Percentiles rank a stretch among this genome's conserved stretches.
Evolutionary conservation across 1,140 invertebrate genomes (phyloP).

Genomic region (Drosophila subpulchrella): DNA sequence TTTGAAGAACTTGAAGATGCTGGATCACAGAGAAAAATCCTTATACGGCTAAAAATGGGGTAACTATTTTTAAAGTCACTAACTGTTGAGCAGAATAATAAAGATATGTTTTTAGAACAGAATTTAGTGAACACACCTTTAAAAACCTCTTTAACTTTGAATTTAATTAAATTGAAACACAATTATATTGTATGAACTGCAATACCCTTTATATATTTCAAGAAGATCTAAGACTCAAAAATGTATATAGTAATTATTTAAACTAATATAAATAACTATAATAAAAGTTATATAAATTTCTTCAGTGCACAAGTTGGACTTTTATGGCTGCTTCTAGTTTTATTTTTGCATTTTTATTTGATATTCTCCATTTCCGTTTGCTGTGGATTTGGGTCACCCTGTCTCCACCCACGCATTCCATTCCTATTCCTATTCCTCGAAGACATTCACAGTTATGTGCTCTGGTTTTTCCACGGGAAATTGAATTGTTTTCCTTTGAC

Average conservation of each 20-base stretch:
- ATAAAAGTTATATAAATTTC: background rate
- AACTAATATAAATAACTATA: no score
- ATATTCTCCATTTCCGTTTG: conserved; percentile 62
- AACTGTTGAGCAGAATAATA: background rate
- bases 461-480: conserved; percentile 61
- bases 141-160: no score
- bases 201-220: no score
- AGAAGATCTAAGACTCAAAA: no score
- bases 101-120: background rate
- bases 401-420: conserved; percentile 41
- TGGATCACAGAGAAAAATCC: conserved; percentile 5
- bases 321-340: conserved; percentile 62
- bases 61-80: background rate
- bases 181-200: background rate
- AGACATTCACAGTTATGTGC: conserved; percentile 63
- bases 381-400: conserved; percentile 71
- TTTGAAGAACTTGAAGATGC: conserved; percentile 43
- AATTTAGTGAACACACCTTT: no score
- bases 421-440: conserved; percentile 38
- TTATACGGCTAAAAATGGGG: no score
- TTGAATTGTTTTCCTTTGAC: conserved; percentile 74
- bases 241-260: no score
- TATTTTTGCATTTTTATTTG: conserved; percentile 64
- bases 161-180: no score
- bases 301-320: conserved; percentile 20